Evolutionary conservation across 1,140 invertebrate species (phyloP), one percentile per base, ranked within the genome.

Genomic region (Aphidius ervi): DNA sequence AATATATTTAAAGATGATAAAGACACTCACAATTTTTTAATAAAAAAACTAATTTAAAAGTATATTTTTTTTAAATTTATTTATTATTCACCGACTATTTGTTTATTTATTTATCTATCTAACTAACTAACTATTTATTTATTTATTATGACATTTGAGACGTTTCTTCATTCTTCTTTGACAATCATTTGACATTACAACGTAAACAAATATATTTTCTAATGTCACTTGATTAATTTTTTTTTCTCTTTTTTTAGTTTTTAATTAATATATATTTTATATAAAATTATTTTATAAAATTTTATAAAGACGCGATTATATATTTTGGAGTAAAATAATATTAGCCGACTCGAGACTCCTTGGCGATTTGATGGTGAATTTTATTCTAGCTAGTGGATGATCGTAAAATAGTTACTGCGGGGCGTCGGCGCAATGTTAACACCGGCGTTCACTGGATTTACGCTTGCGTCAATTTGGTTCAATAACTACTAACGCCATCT

Each of bases 401-500:
- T 39, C 6, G 37, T 23, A 39, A 49, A 31, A 31, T 31, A 31
- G 23, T 31, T 31, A 31, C 23, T 47, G 56, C 46, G 37, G 56
- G 56, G 56, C 56, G 56, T 58, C 56, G 56, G 56, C 56, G 56
- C 56, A 40, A 45, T 42, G 56, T 6, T 31, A 58, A 58, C 41
- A 47, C 43, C 46, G 47, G 37, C 40, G n/a, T 37, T n/a, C 5
- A 1, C 20, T 0, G 5, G 0, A 40, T n/a, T 16, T 16, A 47
- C 56, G 56, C 56, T 49, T 7, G 46, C 56, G 39, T 39, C 5
- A 3, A 31, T 9, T 31, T 56, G 7, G 23, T 6, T n/a, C 40
- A 20, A 31, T 23, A 31, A 7, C 10, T 39, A 0, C 6, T 8
- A 39, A 10, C 54, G 54, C 40, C 54, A 42, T 23, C 16, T 45